These are phyloP conservation scores for Phocoena phocoena DNA, from an alignment of 2,113 vertebrate species.

Conservation along the genomic window DNA sequence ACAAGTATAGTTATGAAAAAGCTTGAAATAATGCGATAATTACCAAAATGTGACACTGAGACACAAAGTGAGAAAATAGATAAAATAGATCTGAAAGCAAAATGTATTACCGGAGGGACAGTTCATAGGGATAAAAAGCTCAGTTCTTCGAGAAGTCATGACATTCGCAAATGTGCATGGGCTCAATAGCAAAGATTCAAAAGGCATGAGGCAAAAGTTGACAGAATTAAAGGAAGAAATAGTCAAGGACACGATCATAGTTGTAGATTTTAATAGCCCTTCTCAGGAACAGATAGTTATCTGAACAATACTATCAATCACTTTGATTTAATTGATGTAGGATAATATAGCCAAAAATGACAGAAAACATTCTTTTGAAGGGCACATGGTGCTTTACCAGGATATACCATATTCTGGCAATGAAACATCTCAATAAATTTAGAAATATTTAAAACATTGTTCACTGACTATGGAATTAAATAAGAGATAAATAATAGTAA, in stretches of 20 bases:
- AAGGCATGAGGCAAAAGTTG: background rate
- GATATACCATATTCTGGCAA: background rate
- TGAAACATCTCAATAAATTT: background rate
- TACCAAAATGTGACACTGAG: no score
- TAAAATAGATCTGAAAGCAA: background rate
- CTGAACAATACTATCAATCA: background rate
- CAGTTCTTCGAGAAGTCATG: background rate
- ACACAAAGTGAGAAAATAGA: background rate
- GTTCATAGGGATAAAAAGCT: background rate
- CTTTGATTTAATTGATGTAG: background rate
- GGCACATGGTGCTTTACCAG: background rate
- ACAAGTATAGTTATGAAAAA: no score
- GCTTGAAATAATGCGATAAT: no score
- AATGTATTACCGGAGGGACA: background rate
- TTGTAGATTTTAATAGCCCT: background rate
- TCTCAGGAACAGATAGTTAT: background rate
- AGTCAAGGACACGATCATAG: background rate
- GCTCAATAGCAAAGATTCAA: background rate
- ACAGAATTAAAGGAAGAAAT: background rate
- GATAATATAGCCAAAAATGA: background rate
- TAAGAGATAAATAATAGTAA: background rate
- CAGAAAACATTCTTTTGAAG: background rate
- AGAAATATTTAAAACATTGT: background rate
- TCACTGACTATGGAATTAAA: background rate
- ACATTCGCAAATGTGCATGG: background rate